These are phyloP conservation scores for Melolontha melolontha DNA, from an alignment of 2,888 invertebrate genomes.

Conservation along the genomic window DNA sequence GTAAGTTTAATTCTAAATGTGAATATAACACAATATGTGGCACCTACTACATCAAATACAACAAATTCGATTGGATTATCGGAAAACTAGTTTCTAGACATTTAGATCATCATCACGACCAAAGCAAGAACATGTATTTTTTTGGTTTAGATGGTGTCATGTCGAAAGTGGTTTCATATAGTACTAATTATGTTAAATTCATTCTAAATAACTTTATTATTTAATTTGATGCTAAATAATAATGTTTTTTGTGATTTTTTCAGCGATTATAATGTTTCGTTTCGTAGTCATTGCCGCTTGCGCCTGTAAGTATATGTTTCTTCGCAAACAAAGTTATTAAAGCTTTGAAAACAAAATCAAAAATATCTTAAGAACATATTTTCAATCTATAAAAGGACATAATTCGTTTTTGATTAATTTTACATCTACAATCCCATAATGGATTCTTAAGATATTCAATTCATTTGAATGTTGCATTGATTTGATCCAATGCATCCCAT, in stretches of 20 bases:
- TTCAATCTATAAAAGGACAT: too few species aligned
- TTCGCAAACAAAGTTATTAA: too few species aligned
- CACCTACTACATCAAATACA: too few species aligned
- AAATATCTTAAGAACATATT: too few species aligned
- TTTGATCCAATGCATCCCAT: too few species aligned
- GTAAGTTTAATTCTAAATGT: conserved; percentile 12
- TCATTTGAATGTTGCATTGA: too few species aligned
- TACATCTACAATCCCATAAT: too few species aligned
- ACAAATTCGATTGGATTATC: too few species aligned
- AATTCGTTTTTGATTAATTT: too few species aligned
- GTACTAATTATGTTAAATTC: not conserved
- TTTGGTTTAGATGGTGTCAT: too few species aligned
- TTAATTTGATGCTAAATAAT: not conserved
- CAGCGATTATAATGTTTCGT: conserved; percentile 55
- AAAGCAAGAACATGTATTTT: not conserved
- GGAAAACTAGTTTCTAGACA: not conserved
- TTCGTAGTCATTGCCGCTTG: conserved; percentile 72
- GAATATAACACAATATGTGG: not conserved
- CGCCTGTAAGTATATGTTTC: conserved; percentile 57
- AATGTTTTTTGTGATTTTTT: conserved; percentile 21
- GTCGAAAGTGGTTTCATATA: too few species aligned
- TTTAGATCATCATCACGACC: not conserved
- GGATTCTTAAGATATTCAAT: too few species aligned
- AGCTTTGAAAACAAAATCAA: not conserved
- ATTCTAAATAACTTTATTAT: not conserved